Evolutionary conservation across 1,140 invertebrate genomes (phyloP).

Genomic region (Neodiprion lecontei): DNA sequence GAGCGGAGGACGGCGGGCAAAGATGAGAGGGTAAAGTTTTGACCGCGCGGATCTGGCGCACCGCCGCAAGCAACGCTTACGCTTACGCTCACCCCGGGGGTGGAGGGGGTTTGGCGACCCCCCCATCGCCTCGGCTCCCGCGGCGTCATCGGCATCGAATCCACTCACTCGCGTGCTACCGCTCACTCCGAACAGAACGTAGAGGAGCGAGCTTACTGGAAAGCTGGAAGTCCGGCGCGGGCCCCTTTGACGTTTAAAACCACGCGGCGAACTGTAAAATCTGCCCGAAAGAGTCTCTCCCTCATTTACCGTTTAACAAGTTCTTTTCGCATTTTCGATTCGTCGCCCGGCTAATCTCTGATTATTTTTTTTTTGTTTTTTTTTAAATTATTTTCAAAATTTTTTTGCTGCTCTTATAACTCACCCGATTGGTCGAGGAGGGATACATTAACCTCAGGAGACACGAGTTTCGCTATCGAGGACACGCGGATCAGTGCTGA

Average conservation of each 20-base stretch:
- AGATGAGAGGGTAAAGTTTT: neutral
- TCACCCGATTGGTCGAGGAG: neutral
- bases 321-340: neutral
- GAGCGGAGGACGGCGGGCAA: neutral
- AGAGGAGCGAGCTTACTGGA: neutral
- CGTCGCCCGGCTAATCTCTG: neutral
- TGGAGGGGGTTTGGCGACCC: neutral
- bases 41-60: neutral
- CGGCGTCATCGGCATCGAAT: neutral
- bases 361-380: too few species aligned
- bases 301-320: too few species aligned
- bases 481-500: neutral
- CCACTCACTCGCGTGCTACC: constrained; percentile 1
- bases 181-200: constrained; percentile 2
- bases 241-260: neutral
- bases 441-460: neutral
- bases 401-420: neutral
- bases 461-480: neutral
- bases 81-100: neutral
- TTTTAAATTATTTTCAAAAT: too few species aligned
- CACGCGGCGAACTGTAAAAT: neutral
- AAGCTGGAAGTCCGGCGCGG: neutral
- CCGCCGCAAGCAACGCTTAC: neutral
- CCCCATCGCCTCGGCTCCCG: neutral
- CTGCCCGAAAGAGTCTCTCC: too few species aligned